phyloP scores from a whole-genome alignment of 2,888 invertebrate genomes.

The Drosophila mimetica region DNA sequence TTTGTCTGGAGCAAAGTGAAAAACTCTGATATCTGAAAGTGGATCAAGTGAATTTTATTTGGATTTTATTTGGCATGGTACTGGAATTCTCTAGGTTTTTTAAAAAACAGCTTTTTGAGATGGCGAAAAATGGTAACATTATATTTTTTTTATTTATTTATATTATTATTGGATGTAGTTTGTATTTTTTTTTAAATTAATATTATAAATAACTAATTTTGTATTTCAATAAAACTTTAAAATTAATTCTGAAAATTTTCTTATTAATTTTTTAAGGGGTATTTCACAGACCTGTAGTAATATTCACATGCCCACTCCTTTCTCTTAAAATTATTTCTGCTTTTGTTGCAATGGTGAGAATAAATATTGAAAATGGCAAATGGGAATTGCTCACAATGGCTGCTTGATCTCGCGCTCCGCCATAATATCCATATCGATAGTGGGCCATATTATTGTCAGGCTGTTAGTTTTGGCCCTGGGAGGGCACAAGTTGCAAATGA shows the following conservation, averaged over 20 bases:
- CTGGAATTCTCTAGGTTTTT: neutral
- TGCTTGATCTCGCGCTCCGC: conserved; percentile 36
- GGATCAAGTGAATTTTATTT: neutral
- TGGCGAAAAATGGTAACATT: neutral
- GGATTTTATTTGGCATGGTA: neutral
- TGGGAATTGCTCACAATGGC: conserved; percentile 73
- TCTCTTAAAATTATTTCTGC: conserved; percentile 9
- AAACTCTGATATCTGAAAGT: neutral
- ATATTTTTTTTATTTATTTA: no score
- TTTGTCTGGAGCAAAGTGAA: neutral
- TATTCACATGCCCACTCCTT: neutral
- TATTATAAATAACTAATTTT: no score
- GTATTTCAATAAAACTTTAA: no score
- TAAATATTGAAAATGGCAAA: conserved; percentile 77
- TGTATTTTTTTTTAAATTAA: no score
- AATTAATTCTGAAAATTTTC: no score
- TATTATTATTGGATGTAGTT: no score
- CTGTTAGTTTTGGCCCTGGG: conserved; percentile 44
- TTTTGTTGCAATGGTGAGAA: conserved; percentile 59
- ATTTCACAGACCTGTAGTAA: neutral
- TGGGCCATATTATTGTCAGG: conserved; percentile 41
- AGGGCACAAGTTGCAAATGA: conserved; percentile 41
- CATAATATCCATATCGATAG: conserved; percentile 37
- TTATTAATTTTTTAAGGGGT: neutral
- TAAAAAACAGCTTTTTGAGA: no score